Base-by-base conservation (phyloP, 30 jellyfish, hydroid and myxozoan genomes). In the Aurelia aurita region DNA sequence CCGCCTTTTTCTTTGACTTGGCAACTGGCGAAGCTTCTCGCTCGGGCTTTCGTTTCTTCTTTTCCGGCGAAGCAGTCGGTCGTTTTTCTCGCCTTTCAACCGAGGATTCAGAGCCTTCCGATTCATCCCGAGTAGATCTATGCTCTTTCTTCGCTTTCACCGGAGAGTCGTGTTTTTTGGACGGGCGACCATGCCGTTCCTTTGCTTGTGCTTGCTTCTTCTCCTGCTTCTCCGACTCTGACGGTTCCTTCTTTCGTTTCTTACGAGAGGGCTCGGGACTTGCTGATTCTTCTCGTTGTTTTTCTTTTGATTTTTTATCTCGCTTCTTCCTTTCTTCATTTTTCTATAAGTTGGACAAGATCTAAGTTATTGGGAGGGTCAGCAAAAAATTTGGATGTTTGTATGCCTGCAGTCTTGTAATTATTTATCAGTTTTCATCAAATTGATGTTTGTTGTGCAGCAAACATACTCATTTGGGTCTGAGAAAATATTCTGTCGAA, bases 141-240 rank as follows among this genome's bases (percentile, higher is more conserved):
- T 72, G 80, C 59, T 83, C 93, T 29, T 83, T 83, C 81, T 70
- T 83, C 16, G n/a, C 34, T 34, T 51, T 59, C 15, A 32, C 62
- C 1, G 86, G 93, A 22, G 93, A 69, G 3, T 83, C 74, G 5
- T 85, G 45, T 29, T 13, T 71, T 58, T 59, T 83, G 3, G 76
- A 32, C 14, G 87, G 49, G 25, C 87, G 59, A 18, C 93, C 93
- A 57, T 71, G 93, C 46, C 87, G 60, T 18, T 83, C 93, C 45
- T 60, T 83, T 26, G 87, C 21, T 32, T 81, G 79, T 6, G 27
- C 58, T 3, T 63, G 74, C 25, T 44, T 83, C 44, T 27, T 83
- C 20, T 63, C 87, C 10, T 20, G 60, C 70, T 44, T 83, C 16
- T 83, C 93, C 0, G 93, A 83, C 46, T 83, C 93, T 11, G 84